These are phyloP conservation scores for Kryptolebias ocellatus DNA, from an alignment of 2,797 vertebrate species.

Conservation along the genomic window DNA sequence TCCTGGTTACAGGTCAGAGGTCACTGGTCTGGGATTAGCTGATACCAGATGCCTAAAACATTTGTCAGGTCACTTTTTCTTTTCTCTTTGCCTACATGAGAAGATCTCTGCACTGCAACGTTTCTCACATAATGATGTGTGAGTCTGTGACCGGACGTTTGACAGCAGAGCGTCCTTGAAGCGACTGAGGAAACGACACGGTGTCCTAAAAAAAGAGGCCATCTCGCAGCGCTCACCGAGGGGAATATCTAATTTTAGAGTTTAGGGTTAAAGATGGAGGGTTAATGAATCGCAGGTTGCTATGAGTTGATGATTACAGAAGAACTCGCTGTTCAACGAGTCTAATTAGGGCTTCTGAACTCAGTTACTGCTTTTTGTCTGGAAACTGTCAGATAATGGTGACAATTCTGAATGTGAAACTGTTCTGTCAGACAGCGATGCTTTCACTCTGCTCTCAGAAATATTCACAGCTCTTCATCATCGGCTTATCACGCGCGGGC, in stretches of 20 bases:
- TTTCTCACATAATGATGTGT: constrained; percentile 3
- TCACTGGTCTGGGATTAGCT: constrained; percentile 57
- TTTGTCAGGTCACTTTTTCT: constrained; percentile 17
- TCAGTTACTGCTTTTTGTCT: not conserved
- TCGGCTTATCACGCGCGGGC: constrained; percentile 8
- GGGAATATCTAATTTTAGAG: constrained; percentile 54
- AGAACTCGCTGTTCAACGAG: not conserved
- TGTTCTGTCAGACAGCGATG: constrained; percentile 1
- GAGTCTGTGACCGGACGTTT: not conserved
- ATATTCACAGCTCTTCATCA: not conserved
- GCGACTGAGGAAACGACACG: constrained; percentile 36
- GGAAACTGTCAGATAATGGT: not conserved
- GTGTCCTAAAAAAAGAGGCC: constrained; percentile 43
- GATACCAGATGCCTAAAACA: constrained; percentile 47
- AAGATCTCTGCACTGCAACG: constrained; percentile 4
- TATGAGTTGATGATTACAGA: not conserved
- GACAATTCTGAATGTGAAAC: no score
- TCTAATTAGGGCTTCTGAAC: not conserved
- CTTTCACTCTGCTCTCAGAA: constrained; percentile 5
- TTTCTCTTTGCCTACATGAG: constrained; percentile 1
- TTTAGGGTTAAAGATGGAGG: constrained; percentile 36
- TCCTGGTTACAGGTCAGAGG: constrained; percentile 59
- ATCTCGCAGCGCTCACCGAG: constrained; percentile 29
- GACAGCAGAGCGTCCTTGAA: constrained; percentile 9
- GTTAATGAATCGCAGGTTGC: constrained; percentile 24